phyloP scores from a whole-genome alignment of 2,888 invertebrate genomes.

The Idaea straminata region DNA sequence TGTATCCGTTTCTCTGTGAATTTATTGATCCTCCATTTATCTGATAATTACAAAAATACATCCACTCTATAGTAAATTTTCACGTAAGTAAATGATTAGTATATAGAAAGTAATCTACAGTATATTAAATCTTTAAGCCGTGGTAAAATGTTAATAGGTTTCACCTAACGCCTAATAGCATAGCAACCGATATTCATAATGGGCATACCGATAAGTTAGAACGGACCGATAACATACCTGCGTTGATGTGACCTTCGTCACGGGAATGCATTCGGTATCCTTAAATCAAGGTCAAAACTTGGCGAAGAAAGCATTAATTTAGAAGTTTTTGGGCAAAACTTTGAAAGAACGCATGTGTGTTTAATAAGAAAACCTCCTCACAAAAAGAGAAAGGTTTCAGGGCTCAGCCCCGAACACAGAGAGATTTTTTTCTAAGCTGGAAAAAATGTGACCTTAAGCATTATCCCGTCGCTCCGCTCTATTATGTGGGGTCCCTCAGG shows the following conservation, averaged over 20 bases:
- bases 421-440: too few species aligned
- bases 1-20: not conserved
- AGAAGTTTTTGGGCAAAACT: too few species aligned
- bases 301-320: not conserved
- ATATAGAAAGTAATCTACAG: too few species aligned
- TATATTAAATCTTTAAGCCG: too few species aligned
- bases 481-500: too few species aligned
- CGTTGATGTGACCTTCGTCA: slow-evolving; percentile 38
- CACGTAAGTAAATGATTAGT: too few species aligned
- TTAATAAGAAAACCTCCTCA: too few species aligned
- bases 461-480: too few species aligned
- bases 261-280: slow-evolving; percentile 21
- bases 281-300: not conserved
- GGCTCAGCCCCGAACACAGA: too few species aligned
- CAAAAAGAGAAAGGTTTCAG: too few species aligned
- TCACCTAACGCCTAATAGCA: slow-evolving; percentile 12
- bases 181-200: slow-evolving; percentile 33
- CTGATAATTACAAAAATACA: not conserved
- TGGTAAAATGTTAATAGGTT: not conserved
- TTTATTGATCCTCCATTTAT: not conserved
- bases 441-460: too few species aligned
- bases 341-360: too few species aligned
- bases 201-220: slow-evolving; percentile 29
- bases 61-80: not conserved
- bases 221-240: slow-evolving; percentile 42